Evolutionary conservation across 2,888 invertebrate genomes (phyloP), one percentile per base, ranked within the genome.

Genomic region (Ophion costatus): DNA sequence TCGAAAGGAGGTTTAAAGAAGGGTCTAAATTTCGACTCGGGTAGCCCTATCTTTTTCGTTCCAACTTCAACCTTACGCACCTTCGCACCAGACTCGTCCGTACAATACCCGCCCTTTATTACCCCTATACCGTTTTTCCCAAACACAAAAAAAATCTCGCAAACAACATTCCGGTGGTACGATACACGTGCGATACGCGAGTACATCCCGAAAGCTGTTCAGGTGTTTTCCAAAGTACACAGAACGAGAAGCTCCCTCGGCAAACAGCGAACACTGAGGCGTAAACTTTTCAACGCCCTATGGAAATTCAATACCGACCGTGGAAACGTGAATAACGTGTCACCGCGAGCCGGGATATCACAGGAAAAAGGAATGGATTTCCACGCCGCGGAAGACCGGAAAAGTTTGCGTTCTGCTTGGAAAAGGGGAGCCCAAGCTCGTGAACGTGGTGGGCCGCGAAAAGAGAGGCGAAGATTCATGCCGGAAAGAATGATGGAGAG

Each of bases 281-380:
- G 59, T 17, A 77, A 76, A 80, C 73, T 80, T 83, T 78, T 59
- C 66, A 51, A 14, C 24, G 45, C 33, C 79, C 66, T 67, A 61
- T 42, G 79, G 80, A 83, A 80, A 83, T 83, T 83, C 78, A 80
- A 83, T 80, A 76, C 70, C 61, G 80, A 71, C 75, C 38, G 66
- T 66, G 66, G 51, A 70, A 80, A 69, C 80, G 64, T 45, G 83
- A 79, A 80, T 83, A 80, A 80, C 67, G 67, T 66, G 73, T 82
- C 56, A 20, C 61, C 29, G 22, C 73, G 57, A 63, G 69, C 22
- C 42, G 20, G 0, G n/a, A 51, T 24, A 42, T 77, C 61, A 24
- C 33, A 24, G 38, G 51, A 51, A 42, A 76, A 66, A 66, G 42
- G 10, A 56, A 75, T 51, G 17, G 63, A 33, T 66, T 80, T 42